Percentiles rank a stretch among this genome's conserved stretches.
Evolutionary conservation across 2,797 vertebrate species (phyloP).

Genomic region (Sternotherus odoratus): DNA sequence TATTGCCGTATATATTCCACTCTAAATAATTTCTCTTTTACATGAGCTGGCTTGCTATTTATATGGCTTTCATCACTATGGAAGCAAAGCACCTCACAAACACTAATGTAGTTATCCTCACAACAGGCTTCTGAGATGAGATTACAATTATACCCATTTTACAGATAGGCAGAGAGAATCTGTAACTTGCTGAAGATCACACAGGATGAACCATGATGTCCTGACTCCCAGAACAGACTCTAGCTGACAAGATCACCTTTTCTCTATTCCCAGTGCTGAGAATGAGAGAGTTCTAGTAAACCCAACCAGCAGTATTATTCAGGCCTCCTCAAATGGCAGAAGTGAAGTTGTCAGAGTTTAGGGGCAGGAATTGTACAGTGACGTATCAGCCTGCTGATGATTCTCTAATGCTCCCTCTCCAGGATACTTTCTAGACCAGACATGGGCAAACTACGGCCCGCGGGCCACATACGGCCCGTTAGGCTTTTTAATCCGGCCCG

Average conservation of each 20-base stretch:
- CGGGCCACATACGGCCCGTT: too few species aligned
- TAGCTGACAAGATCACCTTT: neutral
- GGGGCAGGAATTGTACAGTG: neutral
- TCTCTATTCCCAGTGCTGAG: accelerated
- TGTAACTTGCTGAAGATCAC: neutral
- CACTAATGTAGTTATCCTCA: neutral
- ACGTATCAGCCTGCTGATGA: neutral
- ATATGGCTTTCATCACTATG: neutral
- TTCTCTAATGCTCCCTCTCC: neutral
- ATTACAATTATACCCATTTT: neutral
- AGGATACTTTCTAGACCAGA: neutral
- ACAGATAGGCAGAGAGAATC: neutral
- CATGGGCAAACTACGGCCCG: too few species aligned
- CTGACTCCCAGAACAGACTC: neutral
- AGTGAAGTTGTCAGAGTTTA: accelerated
- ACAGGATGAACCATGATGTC: neutral
- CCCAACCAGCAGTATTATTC: neutral
- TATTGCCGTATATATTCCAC: neutral
- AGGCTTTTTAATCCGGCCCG: too few species aligned
- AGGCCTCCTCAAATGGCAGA: neutral
- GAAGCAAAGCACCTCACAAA: neutral
- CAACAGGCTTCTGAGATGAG: neutral
- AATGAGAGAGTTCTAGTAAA: neutral
- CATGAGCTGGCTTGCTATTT: neutral
- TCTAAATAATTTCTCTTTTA: neutral